Evolutionary conservation across 2,888 invertebrate genomes (phyloP), one percentile per base, ranked within the genome.

Genomic region (Gibbula magus): DNA sequence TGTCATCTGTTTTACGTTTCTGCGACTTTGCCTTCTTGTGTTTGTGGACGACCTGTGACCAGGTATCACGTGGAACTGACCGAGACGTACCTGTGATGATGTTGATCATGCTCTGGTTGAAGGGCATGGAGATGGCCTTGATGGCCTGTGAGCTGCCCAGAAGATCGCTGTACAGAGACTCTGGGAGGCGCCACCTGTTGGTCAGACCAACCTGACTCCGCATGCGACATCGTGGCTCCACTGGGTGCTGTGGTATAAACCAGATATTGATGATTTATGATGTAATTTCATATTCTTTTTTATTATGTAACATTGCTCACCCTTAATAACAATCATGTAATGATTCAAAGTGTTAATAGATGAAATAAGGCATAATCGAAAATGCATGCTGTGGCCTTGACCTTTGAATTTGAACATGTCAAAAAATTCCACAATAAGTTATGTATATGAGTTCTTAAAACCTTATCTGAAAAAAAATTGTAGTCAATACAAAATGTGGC

Each of bases 221-320:
- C 54, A 90, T 86, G 20, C 91, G 87, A 82, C 87, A 89, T 73
- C 90, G 79, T 29, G 89, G 85, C 1, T 86, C 86, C 29, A 89
- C 90, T 96, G 98, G 87, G 98, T 96, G 79, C 98, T 93, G 86
- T 82, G 91, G 45, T 10, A 13, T 10, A 10, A 10, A 45, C 1
- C 13, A 13, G 10, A 45, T 13, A 45, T 8, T 10, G 8, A 45
- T 45, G 10, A 45, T 5, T 45, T 45, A 45, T 45, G 10, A 10
- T 45, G 4, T 45, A 10, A 4, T 45, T 10, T 7, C 3, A 7
- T 45, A 13, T 4, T 45, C 5, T 45, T n/a, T n/a, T n/a, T n/a
- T n/a, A n/a, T n/a, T n/a, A n/a, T n/a, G n/a, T n/a, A n/a, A n/a
- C n/a, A n/a, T n/a, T n/a, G n/a, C n/a, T n/a, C n/a, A n/a, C n/a